Base-by-base conservation (phyloP, 1,140 invertebrate species). In the Leptopilina clavipes region DNA sequence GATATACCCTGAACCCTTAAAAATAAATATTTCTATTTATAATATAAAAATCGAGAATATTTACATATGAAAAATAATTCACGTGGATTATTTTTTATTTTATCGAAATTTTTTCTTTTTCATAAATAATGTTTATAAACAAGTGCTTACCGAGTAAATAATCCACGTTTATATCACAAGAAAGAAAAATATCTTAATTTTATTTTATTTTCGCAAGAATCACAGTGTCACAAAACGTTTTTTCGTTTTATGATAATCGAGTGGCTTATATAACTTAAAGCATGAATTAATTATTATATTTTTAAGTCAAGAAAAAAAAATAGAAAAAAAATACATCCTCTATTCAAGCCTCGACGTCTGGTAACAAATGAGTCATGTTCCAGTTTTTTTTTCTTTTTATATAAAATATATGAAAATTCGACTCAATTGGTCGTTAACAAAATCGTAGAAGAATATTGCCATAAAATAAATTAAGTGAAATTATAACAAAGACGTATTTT, bases 1-100 rank as follows among this genome's bases (percentile, higher is more conserved):
- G 54, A 71, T 77, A n/a, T 31, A 82, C 78, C 81, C 82, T 83
- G 71, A 74, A 78, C 78, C 79, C 78, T 76, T 74, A 78, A 79
- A 76, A 85, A 77, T 73, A 75, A 75, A 76, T 74, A 79, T 74
- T 75, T n/a, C n/a, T n/a, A n/a, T n/a, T n/a, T n/a, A n/a, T n/a
- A 80, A 45, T 76, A 75, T n/a, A n/a, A n/a, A 71, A 48, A 43
- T 72, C 19, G 40, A 54, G 72, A 78, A 72, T 73, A 72, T 25
- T 74, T 65, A 65, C 59, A 65, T 31, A 6, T 11, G 0, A 22
- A 6, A 65, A 10, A 65, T 25, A 59, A 59, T 59, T 59, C 22
- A 19, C 22, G 12, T 8, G 18, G 22, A 59, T 25, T 59, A 12
- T 59, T 25, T 14, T 25, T 65, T 31, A 31, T 25, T 59, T 37